A percentile compares a stretch with the other conserved stretches of the same genome.
Evolutionary conservation across 2,797 vertebrate genomes (phyloP).

Genomic region (Sebastes matsubarae): DNA sequence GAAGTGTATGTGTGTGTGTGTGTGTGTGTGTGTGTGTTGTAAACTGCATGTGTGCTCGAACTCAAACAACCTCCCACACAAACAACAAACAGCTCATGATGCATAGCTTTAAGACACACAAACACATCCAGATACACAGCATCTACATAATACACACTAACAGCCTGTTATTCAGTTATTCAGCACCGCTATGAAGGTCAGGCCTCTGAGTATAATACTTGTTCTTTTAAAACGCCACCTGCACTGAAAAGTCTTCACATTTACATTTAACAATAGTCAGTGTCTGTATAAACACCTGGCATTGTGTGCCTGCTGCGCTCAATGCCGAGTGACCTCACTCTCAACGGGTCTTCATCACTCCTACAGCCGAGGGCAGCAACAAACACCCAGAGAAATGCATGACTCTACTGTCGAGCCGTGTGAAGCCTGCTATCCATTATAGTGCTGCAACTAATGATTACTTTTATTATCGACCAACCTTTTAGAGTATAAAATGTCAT

Average conservation of each 20-base stretch:
- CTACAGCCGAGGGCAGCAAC: not conserved
- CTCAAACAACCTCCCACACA: conserved; percentile 42
- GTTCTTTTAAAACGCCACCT: conserved; percentile 26
- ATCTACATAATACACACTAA: not conserved
- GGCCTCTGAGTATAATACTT: not conserved
- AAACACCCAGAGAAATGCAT: not conserved
- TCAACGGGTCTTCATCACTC: conserved; percentile 25
- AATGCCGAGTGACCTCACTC: conserved; percentile 15
- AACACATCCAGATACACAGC: not conserved
- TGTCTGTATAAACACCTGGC: conserved; percentile 30
- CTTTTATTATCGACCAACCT: not conserved
- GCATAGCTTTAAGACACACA: conserved; percentile 4
- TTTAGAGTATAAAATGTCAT: not conserved
- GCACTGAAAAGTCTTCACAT: conserved; percentile 30
- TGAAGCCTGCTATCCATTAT: not conserved
- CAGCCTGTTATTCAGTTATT: conserved; percentile 20
- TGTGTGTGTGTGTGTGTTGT: not conserved
- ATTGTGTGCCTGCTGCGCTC: not conserved
- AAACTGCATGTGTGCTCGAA: conserved; percentile 3
- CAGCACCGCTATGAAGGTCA: conserved; percentile 38
- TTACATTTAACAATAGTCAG: conserved; percentile 7
- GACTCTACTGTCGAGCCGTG: not conserved
- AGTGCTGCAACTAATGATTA: not conserved
- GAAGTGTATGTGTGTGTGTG: not conserved
- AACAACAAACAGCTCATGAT: conserved; percentile 11